Base-by-base conservation (phyloP, 1,140 invertebrate species). In the Eurosta solidaginis region DNA sequence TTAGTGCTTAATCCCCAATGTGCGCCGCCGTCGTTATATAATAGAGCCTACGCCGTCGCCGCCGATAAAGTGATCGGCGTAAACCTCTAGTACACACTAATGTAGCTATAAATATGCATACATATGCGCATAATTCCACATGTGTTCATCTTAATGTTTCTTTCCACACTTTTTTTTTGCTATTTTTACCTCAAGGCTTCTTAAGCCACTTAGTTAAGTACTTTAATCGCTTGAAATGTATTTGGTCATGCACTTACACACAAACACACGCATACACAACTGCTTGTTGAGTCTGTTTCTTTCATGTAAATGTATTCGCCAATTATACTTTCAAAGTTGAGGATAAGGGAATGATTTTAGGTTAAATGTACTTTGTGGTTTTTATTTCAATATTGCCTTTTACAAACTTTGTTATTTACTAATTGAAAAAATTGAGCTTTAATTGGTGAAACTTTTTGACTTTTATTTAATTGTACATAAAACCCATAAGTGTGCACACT, bases 401-500 rank as follows among this genome's bases (percentile, higher is more conserved):
- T 40, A 33, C 14, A 6, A 7, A 68, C 14, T 68, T 68, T 20
- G 17, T 22, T 68, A 14, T 33, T 17, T 40, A 68, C 59, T 68
- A 68, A 68, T 68, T 68, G 59, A 68, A 68, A 68, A 40, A 29
- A 68, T 68, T 68, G 40, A 68, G 59, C 59, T 68, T 68, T 68
- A 68, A 68, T n/a, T 68, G 59, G 33, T 9, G 6, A 40, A 68
- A 68, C 59, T 68, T 68, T 63, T 68, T 42, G 59, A 68, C 59
- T 68, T 68, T 68, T 68, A 68, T 68, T 68, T 68, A 68, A 68
- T 68, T 68, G 36, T 68, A 36, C 20, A 68, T 10, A 20, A 4
- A n/a, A 5, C 4, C 4, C 22, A 52, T 22, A 52, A n/a, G n/a
- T n/a, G n/a, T n/a, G 17, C 17, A 42, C 36, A 20, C 59, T 40